Base-by-base conservation (phyloP, 2,888 invertebrate genomes). In the Tubulanus polymorphus region DNA sequence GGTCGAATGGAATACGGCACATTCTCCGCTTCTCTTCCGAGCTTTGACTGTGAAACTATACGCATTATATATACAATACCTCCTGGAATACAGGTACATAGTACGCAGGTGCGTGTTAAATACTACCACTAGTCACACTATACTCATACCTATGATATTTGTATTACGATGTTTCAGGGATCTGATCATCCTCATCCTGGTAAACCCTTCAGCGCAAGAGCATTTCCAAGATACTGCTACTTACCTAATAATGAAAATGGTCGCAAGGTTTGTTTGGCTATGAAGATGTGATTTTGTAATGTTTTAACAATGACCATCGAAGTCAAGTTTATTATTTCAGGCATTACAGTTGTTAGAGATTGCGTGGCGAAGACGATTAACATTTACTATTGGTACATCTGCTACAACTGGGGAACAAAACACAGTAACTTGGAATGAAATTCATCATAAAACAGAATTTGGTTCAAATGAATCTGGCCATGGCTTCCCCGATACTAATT, bases 381-480 rank as follows among this genome's bases (percentile, higher is more conserved):
- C 91, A 66, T 95, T 95, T 81, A 88, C 90, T 0, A 88, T 95
- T 63, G 88, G 90, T 54, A 85, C 89, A 46, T 93, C 93, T 1
- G 86, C 87, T 56, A 95, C 94, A 0, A 93, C 93, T 0, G 94
- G 93, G 0, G 86, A 89, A 66, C 88, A 90, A 74, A 90, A 93
- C 81, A 91, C 92, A 58, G 90, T 94, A 54, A 87, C 91, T 47
- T 95, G 95, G 95, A 90, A 90, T 74, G 88, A 87, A 71, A 88
- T 91, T 59, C 91, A 91, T 71, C 91, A 91, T 76, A 91, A 91
- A 79, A 91, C 91, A 48, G 79, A 56, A 87, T 64, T 71, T 63
- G 87, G 88, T 64, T 64, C 72, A 23, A 72, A 73, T 61, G 53
- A 62, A 45, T 63, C 65, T 0, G 76, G 75, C 1, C 75, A 76